Percentiles rank a stretch among this genome's conserved stretches.
These are phyloP conservation scores for Ashinkailepas kermadecensis DNA, from an alignment of 2,888 invertebrate genomes.

Conservation along the genomic window DNA sequence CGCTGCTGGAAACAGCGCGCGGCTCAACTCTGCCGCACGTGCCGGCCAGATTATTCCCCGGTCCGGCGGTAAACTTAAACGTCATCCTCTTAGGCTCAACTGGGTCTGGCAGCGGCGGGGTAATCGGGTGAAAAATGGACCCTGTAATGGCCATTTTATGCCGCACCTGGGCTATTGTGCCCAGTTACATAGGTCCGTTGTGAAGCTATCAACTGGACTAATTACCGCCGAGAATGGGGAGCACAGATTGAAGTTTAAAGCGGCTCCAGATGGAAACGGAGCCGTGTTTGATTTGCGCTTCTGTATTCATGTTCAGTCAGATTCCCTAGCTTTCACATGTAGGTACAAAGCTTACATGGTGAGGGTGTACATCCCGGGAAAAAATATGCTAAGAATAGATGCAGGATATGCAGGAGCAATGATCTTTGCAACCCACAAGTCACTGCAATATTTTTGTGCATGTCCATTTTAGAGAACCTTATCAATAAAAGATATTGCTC, in stretches of 20 bases:
- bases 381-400: too few species aligned
- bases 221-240: background rate
- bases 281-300: background rate
- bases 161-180: slow-evolving; percentile 15
- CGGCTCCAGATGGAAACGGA: background rate
- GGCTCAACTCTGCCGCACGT: background rate
- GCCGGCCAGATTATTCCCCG: background rate
- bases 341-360: too few species aligned
- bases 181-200: background rate
- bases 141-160: slow-evolving; percentile 13
- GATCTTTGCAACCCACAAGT: too few species aligned
- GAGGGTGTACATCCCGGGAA: too few species aligned
- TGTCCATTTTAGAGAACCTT: too few species aligned
- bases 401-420: too few species aligned
- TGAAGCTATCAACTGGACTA: background rate
- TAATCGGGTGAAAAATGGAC: slow-evolving; percentile 16
- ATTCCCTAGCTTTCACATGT: too few species aligned
- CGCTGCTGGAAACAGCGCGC: background rate
- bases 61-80: background rate
- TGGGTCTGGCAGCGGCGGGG: background rate
- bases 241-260: background rate
- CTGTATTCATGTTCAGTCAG: too few species aligned
- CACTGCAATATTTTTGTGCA: too few species aligned
- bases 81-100: background rate
- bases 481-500: too few species aligned